These are phyloP conservation scores for Asobara japonica DNA, from an alignment of 1,140 invertebrate genomes.

Conservation along the genomic window DNA sequence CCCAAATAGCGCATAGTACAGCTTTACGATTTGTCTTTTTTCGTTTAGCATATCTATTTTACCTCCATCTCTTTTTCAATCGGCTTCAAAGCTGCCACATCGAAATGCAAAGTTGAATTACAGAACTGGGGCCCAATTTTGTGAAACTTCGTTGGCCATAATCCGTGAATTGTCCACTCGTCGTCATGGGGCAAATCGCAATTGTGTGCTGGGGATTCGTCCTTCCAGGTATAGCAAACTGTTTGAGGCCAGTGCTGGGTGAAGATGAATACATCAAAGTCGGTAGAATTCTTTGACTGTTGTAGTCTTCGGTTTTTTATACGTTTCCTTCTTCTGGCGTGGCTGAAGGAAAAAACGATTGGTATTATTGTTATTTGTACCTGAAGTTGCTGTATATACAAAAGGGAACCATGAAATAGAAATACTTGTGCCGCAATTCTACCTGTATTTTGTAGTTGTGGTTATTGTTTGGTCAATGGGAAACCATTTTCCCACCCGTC, in stretches of 20 bases:
- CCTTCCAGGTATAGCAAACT: constrained; percentile 77
- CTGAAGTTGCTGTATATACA: no score
- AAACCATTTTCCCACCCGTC: no score
- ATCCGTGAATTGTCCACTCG: constrained; percentile 83
- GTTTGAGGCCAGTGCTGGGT: constrained; percentile 84
- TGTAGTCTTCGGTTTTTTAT: neutral
- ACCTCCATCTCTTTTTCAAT: constrained; percentile 72
- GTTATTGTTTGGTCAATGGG: no score
- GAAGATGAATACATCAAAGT: constrained; percentile 82
- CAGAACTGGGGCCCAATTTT: constrained; percentile 76
- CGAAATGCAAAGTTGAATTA: constrained; percentile 74
- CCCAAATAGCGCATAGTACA: no score
- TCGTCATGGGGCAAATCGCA: constrained; percentile 72
- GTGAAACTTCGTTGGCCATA: constrained; percentile 81
- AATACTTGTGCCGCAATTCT: no score
- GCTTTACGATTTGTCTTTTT: no score
- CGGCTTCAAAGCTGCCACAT: constrained; percentile 68
- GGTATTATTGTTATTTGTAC: no score
- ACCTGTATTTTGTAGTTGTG: no score
- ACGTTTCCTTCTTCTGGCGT: neutral
- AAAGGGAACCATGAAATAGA: no score
- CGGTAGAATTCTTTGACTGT: neutral
- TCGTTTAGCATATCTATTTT: no score
- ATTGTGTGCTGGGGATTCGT: constrained; percentile 67
- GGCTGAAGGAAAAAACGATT: neutral